Evolutionary conservation across 2,113 vertebrate species (phyloP).

Genomic region (Aptenodytes patagonicus): DNA sequence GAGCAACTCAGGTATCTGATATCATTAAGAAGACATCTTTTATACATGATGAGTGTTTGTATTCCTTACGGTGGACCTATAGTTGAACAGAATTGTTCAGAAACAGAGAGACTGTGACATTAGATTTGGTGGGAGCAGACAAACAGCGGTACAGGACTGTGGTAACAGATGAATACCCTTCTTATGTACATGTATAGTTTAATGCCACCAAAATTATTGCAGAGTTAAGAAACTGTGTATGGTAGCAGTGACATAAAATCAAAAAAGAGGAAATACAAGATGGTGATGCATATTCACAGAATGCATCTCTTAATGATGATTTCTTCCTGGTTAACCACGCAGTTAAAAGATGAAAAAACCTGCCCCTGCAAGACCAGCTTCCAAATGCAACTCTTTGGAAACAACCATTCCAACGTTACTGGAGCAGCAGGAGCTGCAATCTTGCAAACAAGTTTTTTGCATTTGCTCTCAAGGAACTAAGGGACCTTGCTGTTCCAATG

Average conservation of each 20-base stretch:
- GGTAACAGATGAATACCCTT: neutral
- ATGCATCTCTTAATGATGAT: neutral
- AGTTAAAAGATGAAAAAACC: neutral
- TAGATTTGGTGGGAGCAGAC: neutral
- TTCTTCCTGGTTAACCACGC: neutral
- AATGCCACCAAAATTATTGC: neutral
- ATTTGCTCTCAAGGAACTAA: neutral
- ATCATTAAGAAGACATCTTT: neutral
- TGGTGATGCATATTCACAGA: neutral
- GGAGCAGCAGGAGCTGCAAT: neutral
- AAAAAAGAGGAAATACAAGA: neutral
- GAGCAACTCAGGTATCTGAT: neutral
- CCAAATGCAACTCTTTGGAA: neutral
- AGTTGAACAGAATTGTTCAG: neutral
- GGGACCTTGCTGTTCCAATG: neutral
- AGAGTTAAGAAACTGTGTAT: neutral
- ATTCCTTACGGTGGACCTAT: neutral
- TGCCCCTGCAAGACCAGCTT: neutral
- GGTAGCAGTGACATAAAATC: neutral
- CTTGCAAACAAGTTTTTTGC: neutral
- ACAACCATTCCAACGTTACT: neutral
- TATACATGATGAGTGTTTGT: neutral
- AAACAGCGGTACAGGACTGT: neutral
- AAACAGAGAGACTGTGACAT: neutral
- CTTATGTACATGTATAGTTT: accelerated